Evolutionary conservation across 2,113 vertebrate species (phyloP).

Genomic region (Aleadryas rufinucha): DNA sequence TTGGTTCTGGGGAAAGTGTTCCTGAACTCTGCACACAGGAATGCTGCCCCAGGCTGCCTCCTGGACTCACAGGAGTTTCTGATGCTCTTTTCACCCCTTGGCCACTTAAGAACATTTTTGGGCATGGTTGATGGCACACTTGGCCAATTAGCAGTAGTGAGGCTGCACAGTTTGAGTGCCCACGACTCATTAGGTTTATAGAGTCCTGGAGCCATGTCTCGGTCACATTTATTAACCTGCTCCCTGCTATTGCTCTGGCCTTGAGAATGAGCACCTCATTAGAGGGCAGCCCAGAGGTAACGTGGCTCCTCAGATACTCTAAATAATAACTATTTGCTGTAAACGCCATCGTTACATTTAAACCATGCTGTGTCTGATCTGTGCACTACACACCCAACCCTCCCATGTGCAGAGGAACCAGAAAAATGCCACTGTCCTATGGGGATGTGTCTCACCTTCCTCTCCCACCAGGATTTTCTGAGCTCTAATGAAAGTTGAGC

Average conservation of each 20-base stretch:
- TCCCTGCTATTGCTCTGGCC: background rate
- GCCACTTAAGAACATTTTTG: constrained; percentile 43
- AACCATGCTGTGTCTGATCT: background rate
- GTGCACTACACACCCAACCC: background rate
- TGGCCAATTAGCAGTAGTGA: constrained; percentile 10
- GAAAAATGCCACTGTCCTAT: background rate
- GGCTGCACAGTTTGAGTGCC: constrained; percentile 2
- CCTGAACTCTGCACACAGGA: constrained; percentile 29
- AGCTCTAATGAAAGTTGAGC: background rate
- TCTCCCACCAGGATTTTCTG: background rate
- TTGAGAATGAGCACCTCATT: background rate
- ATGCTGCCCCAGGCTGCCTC: constrained; percentile 22
- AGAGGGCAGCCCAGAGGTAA: background rate
- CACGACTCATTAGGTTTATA: constrained; percentile 51
- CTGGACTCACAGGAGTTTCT: background rate
- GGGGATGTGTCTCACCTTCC: background rate
- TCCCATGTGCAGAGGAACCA: background rate
- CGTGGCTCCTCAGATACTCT: background rate
- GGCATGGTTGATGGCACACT: constrained; percentile 38
- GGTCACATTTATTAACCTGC: background rate
- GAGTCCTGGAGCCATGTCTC: background rate
- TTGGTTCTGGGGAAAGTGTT: background rate
- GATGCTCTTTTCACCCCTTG: constrained; percentile 33
- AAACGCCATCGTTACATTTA: background rate
- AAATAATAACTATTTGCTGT: background rate